These are phyloP conservation scores for Odobenus rosmarus DNA, from an alignment of 2,113 vertebrate species.

Conservation along the genomic window DNA sequence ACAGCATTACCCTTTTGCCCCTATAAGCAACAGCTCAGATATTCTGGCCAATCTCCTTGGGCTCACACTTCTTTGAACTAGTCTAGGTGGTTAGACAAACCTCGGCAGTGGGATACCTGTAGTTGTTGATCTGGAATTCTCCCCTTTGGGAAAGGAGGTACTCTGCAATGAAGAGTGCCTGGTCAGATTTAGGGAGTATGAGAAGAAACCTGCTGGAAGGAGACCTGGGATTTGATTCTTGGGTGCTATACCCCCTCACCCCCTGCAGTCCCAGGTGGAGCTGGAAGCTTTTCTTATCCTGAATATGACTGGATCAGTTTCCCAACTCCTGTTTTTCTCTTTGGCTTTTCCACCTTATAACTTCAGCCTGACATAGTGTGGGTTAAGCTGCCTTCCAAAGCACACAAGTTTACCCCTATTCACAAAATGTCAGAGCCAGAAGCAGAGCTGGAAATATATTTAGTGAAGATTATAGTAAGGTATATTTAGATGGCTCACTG, in stretches of 20 bases:
- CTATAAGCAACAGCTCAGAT: neutral
- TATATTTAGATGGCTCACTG: neutral
- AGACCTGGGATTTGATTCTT: neutral
- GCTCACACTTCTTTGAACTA: neutral
- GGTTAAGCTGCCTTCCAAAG: neutral
- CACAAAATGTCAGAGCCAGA: slow-evolving; percentile 22
- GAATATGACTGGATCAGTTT: neutral
- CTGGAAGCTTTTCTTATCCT: neutral
- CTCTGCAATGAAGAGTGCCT: neutral
- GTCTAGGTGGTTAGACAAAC: neutral
- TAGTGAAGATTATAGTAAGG: neutral
- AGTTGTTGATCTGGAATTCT: neutral
- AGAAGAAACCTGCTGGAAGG: neutral
- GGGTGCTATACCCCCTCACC: neutral
- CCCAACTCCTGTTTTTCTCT: neutral
- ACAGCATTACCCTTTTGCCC: neutral
- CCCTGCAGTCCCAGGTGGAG: neutral
- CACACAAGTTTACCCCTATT: neutral
- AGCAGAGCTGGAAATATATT: neutral
- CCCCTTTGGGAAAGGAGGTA: neutral
- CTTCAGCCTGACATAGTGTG: neutral
- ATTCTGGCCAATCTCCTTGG: neutral
- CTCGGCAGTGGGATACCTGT: neutral
- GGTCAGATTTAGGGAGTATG: neutral
- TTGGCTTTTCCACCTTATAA: neutral